phyloP scores from a whole-genome alignment of 2,797 vertebrate species.

The Rhyacichthys aspro region DNA sequence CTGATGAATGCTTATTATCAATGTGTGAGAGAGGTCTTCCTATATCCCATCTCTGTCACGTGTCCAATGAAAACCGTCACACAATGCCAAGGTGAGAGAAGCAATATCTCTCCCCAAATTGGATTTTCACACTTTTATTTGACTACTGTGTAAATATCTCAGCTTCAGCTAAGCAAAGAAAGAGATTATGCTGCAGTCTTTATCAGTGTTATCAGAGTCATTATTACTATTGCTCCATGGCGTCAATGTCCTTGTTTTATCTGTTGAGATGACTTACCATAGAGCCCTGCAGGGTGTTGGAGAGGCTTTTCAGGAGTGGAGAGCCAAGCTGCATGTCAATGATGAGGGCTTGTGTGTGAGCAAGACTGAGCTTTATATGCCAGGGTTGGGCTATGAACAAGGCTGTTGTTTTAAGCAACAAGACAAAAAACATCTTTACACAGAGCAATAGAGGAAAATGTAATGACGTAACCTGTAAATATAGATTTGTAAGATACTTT shows the following conservation, averaged over 20 bases:
- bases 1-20: constrained; percentile 1
- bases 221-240: constrained; percentile 26
- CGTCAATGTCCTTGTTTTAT: constrained; percentile 38
- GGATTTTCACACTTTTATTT: constrained; percentile 22
- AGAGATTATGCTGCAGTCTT: constrained; percentile 14
- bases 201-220: constrained; percentile 35
- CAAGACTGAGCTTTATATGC: constrained; percentile 10
- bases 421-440: constrained; percentile 6
- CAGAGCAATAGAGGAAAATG: constrained; percentile 5
- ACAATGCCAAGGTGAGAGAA: constrained; percentile 29
- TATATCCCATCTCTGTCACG: constrained; percentile 9
- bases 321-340: constrained; percentile 46
- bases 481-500: no score
- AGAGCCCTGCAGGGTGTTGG: constrained; percentile 30
- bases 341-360: constrained; percentile 20
- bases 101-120: constrained; percentile 31
- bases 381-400: background rate
- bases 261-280: constrained; percentile 27
- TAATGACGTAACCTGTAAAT: background rate
- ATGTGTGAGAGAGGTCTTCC: background rate
- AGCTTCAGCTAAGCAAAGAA: constrained; percentile 13
- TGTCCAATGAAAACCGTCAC: constrained; percentile 20
- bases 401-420: constrained; percentile 12
- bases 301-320: constrained; percentile 31
- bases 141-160: constrained; percentile 34